phyloP scores from a whole-genome alignment of 2,797 vertebrate species.

The Bradypodion pumilum region DNA sequence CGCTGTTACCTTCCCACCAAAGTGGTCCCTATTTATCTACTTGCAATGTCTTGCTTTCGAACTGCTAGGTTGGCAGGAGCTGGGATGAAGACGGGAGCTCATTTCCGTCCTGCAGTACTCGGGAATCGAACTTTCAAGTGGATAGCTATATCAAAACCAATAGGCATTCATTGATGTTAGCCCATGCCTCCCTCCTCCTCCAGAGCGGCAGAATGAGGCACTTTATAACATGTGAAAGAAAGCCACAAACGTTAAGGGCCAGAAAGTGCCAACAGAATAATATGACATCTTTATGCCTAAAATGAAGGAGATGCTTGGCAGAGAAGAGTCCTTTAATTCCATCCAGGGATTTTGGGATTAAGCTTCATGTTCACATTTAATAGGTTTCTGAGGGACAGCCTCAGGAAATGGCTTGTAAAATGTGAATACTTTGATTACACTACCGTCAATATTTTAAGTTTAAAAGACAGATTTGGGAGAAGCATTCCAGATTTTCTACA shows the following conservation, averaged over 20 bases:
- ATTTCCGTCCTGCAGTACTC: too few species aligned
- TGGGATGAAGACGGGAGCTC: too few species aligned
- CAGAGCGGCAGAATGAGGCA: not conserved
- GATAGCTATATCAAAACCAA: not conserved
- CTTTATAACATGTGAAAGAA: conserved; percentile 10
- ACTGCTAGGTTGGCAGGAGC: too few species aligned
- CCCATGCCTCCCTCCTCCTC: not conserved
- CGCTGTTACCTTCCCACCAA: too few species aligned
- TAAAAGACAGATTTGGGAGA: conserved; percentile 44
- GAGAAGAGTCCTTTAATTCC: conserved; percentile 40
- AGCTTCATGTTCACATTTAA: conserved; percentile 56
- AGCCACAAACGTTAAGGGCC: conserved; percentile 12
- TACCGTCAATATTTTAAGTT: conserved; percentile 61
- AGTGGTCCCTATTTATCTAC: too few species aligned
- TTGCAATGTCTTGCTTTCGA: too few species aligned
- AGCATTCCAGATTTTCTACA: conserved; percentile 39
- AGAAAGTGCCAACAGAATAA: conserved; percentile 21
- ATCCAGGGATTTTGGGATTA: not conserved
- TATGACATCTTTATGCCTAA: not conserved
- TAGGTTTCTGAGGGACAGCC: conserved; percentile 60
- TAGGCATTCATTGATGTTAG: not conserved
- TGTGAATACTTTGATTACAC: conserved; percentile 55
- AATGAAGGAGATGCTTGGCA: not conserved
- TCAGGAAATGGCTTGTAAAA: conserved; percentile 46
- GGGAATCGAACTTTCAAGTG: too few species aligned